phyloP scores from a whole-genome alignment of 2,888 invertebrate species.

The Minunthozetes semirufus region DNA sequence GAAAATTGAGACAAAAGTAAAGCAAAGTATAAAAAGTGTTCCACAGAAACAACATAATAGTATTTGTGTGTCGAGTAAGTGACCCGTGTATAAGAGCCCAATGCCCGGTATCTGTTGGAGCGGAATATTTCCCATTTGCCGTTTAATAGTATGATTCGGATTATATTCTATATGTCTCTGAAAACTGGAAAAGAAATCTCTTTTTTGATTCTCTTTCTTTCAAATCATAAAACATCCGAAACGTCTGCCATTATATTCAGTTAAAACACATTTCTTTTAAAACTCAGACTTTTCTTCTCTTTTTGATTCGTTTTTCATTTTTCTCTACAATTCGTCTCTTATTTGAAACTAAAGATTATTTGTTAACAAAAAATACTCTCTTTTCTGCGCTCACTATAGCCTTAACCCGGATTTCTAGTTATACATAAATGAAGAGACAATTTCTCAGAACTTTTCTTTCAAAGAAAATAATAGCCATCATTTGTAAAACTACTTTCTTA shows the following conservation, averaged over 20 bases:
- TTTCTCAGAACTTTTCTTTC: no score
- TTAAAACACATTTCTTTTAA: background rate
- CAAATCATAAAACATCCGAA: slow-evolving; percentile 28
- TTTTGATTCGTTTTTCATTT: background rate
- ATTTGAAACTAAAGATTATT: slow-evolving; percentile 11
- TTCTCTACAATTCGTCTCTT: background rate
- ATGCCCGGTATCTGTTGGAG: slow-evolving; percentile 22
- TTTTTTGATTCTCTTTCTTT: background rate
- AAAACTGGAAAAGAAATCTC: background rate
- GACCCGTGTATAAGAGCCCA: slow-evolving; percentile 23
- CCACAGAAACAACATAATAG: slow-evolving; percentile 1
- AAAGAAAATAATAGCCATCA: no score
- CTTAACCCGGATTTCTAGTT: background rate
- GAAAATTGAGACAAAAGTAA: background rate
- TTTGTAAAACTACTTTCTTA: no score
- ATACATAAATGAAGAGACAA: background rate
- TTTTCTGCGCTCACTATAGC: background rate
- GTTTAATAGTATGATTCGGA: slow-evolving; percentile 13
- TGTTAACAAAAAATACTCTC: slow-evolving; percentile 3
- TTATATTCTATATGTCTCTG: background rate
- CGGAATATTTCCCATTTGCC: slow-evolving; percentile 27
- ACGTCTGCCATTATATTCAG: background rate
- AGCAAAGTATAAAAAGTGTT: background rate
- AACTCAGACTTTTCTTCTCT: no score
- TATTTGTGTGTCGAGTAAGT: slow-evolving; percentile 19